Conservation (phyloP, 1,140 invertebrate genomes). For the Drosophila kanapiae region DNA sequence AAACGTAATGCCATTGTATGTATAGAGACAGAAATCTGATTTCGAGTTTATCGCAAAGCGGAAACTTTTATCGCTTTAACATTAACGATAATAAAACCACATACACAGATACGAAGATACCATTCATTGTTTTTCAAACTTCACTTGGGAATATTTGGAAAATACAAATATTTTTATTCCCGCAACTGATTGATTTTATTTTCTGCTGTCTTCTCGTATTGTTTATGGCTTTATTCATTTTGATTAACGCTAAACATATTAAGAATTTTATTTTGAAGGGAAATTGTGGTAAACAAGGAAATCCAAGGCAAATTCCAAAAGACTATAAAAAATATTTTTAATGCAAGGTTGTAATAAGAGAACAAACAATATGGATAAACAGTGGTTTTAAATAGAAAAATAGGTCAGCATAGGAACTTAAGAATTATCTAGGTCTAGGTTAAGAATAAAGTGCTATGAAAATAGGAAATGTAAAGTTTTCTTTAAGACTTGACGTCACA, state of each 20-base stretch:
- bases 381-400: neutral
- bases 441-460: neutral
- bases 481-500: too few relatives aligned
- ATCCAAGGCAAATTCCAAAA: neutral
- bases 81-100: conserved; percentile 8
- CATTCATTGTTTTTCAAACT: conserved; percentile 25
- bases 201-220: neutral
- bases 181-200: conserved; percentile 27
- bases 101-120: conserved; percentile 13
- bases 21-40: conserved; percentile 14
- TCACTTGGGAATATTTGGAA: conserved; percentile 11
- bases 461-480: neutral
- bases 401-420: neutral
- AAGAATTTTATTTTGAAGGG: neutral
- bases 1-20: conserved; percentile 26
- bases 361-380: conserved; percentile 8
- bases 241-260: conserved; percentile 18
- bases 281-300: conserved; percentile 20
- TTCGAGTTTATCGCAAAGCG: conserved; percentile 1
- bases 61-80: conserved; percentile 19
- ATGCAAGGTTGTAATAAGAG: conserved; percentile 12
- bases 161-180: conserved; percentile 10
- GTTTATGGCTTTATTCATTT: conserved; percentile 16
- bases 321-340: neutral
- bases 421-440: conserved; percentile 8